Percentiles rank a stretch among this genome's conserved stretches.
phyloP scores from a whole-genome alignment of 2,888 invertebrate genomes.

The Drosophila gaucha region DNA sequence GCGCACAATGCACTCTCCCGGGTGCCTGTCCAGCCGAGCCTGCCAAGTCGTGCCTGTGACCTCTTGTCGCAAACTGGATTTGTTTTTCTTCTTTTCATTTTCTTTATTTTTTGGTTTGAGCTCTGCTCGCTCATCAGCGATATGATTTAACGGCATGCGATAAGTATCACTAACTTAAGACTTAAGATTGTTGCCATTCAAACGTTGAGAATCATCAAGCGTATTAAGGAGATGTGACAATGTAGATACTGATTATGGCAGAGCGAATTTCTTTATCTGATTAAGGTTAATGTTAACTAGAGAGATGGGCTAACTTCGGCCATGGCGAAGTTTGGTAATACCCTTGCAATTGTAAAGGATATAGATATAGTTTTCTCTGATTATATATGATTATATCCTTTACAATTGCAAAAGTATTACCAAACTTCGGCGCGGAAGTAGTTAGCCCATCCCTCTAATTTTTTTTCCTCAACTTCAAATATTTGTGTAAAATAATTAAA shows the following conservation, averaged over 20 bases:
- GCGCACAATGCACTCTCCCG: conserved; percentile 76
- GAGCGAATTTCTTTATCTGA: not conserved
- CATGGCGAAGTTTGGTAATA: too few species aligned
- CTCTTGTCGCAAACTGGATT: conserved; percentile 38
- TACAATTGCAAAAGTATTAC: too few species aligned
- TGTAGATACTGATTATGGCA: not conserved
- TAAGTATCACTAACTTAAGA: conserved; percentile 43
- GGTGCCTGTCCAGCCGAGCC: conserved; percentile 21
- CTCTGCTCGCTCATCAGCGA: conserved; percentile 41
- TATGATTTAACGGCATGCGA: conserved; percentile 49
- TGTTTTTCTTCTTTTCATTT: conserved; percentile 5
- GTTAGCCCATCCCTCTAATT: too few species aligned
- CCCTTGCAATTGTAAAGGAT: too few species aligned
- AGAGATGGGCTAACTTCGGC: too few species aligned
- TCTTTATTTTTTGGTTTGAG: conserved; percentile 8
- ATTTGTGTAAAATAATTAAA: too few species aligned
- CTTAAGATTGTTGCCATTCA: conserved; percentile 25
- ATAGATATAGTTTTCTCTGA: too few species aligned
- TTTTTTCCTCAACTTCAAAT: too few species aligned
- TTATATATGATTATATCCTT: too few species aligned
- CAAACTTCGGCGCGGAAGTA: too few species aligned
- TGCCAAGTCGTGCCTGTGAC: not conserved
- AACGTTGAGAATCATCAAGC: conserved; percentile 33
- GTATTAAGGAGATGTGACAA: not conserved
- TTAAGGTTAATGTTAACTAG: not conserved